Base-by-base conservation (phyloP, 2,797 vertebrate genomes). In the Menidia menidia region DNA sequence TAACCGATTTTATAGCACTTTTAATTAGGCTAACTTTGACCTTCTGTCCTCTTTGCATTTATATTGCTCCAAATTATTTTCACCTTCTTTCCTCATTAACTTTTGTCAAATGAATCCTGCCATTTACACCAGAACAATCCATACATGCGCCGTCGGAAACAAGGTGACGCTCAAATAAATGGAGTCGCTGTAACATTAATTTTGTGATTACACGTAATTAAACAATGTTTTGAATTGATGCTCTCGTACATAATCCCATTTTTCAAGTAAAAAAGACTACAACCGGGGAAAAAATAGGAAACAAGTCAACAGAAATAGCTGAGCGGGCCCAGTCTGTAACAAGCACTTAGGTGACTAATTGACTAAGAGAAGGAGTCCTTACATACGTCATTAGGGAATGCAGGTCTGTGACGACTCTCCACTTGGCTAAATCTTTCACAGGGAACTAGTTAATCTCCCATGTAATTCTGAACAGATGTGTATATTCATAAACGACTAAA, bases 11-110 rank as follows among this genome's bases (percentile, higher is more conserved):
- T 90, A 90, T 86, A 83, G 90, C 87, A 77, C 79, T 91, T 91
- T 92, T 92, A 91, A 92, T 92, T 92, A 92, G 90, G 83, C 85
- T 86, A 92, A 89, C 90, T 92, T 89, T 92, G 91, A 92, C 91
- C 90, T 92, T 88, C 88, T 89, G 83, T 80, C 85, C 86, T 64
- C 87, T 90, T 91, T 92, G 90, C 89, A 92, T 92, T 92, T 91
- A 92, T 91, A 92, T 92, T 89, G 87, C 86, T 88, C 70, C 85
- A 87, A 89, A 91, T 92, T 83, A 91, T 92, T 87, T 91, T 83
- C 87, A 88, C 87, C 85, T 89, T 82, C 84, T 89, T 86, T 89
- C 82, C 82, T 91, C 88, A 91, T 91, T 90, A 90, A 86, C 79
- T 84, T 85, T 86, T 68, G 78, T 80, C 83, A 82, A 86, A 90